Percentiles rank a stretch among this genome's conserved stretches.
These are phyloP conservation scores for Nestor notabilis DNA, from an alignment of 2,113 vertebrate species.

Conservation along the genomic window DNA sequence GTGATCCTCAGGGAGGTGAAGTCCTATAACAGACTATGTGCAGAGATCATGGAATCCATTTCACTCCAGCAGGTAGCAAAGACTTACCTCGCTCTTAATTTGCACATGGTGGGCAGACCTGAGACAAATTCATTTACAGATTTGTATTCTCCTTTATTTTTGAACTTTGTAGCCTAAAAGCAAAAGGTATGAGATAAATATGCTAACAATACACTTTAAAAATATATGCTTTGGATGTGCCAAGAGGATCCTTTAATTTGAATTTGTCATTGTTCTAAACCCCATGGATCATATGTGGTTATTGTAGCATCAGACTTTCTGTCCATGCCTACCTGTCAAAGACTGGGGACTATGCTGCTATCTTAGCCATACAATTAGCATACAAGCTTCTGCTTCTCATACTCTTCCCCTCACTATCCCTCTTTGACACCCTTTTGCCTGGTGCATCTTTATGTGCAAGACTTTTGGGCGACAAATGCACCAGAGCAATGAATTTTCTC, in stretches of 20 bases:
- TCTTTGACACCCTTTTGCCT: fast-evolving
- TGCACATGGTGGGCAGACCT: background rate
- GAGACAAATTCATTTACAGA: background rate
- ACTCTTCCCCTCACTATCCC: background rate
- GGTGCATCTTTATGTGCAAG: background rate
- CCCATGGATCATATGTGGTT: fast-evolving
- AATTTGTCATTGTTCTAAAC: background rate
- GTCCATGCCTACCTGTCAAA: background rate
- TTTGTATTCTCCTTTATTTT: background rate
- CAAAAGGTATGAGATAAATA: background rate
- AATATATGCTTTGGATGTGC: background rate
- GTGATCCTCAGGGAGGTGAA: background rate
- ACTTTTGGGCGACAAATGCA: background rate
- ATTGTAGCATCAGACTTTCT: background rate
- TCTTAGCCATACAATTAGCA: background rate
- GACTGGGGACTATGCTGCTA: background rate
- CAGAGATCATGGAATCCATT: background rate
- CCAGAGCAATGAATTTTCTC: background rate
- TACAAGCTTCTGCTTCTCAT: background rate
- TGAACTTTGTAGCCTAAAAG: background rate
- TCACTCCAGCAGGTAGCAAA: background rate
- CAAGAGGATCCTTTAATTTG: background rate
- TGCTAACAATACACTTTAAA: background rate
- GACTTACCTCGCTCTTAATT: background rate
- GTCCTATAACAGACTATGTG: background rate